Evolutionary conservation across 2,797 vertebrate species (phyloP).

Genomic region (Hirundo rustica): DNA sequence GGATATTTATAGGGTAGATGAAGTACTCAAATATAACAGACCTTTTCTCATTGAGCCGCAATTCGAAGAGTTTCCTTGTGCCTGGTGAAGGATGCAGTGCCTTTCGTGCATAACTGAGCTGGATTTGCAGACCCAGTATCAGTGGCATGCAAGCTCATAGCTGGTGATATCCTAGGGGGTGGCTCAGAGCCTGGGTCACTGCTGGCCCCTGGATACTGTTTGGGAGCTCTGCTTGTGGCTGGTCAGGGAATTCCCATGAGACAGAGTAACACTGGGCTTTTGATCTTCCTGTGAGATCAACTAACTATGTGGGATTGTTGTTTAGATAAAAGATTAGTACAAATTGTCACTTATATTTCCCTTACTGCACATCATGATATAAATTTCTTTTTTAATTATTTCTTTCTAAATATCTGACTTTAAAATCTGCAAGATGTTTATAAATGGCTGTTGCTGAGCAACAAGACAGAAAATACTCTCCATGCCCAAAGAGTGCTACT

Average conservation of each 20-base stretch:
- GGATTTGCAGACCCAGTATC: rapidly evolving
- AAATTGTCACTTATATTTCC: not conserved
- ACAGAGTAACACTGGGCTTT: not conserved
- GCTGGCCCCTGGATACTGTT: not conserved
- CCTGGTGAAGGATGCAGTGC: not conserved
- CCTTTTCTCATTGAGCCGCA: not conserved
- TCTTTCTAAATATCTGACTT: not conserved
- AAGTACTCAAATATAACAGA: not conserved
- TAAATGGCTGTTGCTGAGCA: not conserved
- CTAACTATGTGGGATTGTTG: not conserved
- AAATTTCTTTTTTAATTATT: not conserved
- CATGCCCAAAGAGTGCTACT: not conserved
- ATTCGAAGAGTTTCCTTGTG: not conserved
- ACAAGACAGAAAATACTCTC: not conserved
- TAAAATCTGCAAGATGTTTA: not conserved
- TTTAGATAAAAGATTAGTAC: not conserved
- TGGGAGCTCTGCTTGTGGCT: not conserved
- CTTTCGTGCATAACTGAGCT: not conserved
- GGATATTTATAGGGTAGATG: not conserved
- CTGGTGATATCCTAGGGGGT: not conserved
- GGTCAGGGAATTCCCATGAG: not conserved
- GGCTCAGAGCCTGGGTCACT: not conserved
- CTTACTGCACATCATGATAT: not conserved
- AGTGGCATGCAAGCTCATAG: rapidly evolving
- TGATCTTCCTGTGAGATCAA: not conserved